Evolutionary conservation across 2,888 invertebrate species (phyloP), one percentile per base, ranked within the genome.

Genomic region (Ophion ventricosus): DNA sequence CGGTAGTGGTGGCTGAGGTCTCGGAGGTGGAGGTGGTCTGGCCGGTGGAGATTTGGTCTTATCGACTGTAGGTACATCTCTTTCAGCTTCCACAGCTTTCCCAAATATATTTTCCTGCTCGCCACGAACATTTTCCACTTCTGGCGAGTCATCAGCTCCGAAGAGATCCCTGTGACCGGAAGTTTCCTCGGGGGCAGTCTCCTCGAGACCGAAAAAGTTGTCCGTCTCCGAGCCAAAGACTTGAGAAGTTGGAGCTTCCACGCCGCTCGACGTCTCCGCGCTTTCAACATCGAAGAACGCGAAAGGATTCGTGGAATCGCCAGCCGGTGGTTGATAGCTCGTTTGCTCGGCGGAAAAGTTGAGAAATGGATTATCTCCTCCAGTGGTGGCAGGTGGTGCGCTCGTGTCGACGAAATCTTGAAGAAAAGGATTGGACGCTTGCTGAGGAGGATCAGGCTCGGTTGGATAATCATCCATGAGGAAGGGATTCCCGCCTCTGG

Each of bases 401-500:
- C 95, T 95, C 1, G 93, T 85, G 7, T 92, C 92, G 0, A 91
- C 90, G 69, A 93, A 92, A 86, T 89, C 95, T 89, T 94, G 93
- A 69, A 96, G 94, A 80, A 98, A 98, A 63, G 97, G 97, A 91
- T 97, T 97, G 10, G 90, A 91, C 0, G 90, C 87, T 29, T 87
- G 85, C 25, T 90, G 90, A 93, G 97, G 96, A 1, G 96, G 95
- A 61, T 94, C 94, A 14, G 94, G 93, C 49, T 94, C 94, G 4
- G 94, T 93, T 3, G 94, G 94, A 73, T 95, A 95, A 69, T 95
- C 94, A 89, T 97, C 97, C 94, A 97, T 96, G 78, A 97, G 94
- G 91, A 97, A 97, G 26, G 97, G 97, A 94, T 97, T 97, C 66
- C 96, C 97, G 23, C 94, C 93, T 87, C 94, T 94, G 1, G 93